Conservation (phyloP, 2,888 invertebrate genomes). For the Andrena flavipes region DNA sequence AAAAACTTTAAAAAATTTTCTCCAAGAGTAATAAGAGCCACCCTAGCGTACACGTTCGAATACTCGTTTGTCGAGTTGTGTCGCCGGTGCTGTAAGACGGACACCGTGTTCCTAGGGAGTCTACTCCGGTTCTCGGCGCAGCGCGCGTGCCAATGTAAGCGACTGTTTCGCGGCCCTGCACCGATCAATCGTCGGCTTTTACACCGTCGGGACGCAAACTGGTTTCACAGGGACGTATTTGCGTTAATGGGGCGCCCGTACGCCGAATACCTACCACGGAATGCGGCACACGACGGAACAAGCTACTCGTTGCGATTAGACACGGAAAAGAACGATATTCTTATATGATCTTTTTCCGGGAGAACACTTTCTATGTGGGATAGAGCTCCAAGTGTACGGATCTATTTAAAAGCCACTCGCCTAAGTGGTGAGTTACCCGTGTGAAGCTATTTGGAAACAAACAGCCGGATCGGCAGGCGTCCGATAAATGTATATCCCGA, state of each 20-base stretch:
- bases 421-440: not conserved
- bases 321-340: not conserved
- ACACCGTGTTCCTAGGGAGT: conserved; percentile 57
- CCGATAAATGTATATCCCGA: conserved; percentile 17
- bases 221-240: conserved; percentile 66
- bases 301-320: not conserved
- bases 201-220: conserved; percentile 64
- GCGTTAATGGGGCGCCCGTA: conserved; percentile 64
- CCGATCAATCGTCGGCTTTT: conserved; percentile 69
- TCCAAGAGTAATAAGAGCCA: too few relatives aligned
- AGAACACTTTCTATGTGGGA: not conserved
- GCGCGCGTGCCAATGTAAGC: conserved; percentile 69
- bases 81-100: conserved; percentile 37
- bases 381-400: not conserved
- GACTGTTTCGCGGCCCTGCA: conserved; percentile 64
- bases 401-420: not conserved
- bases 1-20: too few relatives aligned
- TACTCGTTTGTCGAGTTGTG: conserved; percentile 56
- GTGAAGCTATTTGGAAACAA: conserved; percentile 11
- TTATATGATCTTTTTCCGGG: not conserved
- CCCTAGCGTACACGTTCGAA: conserved; percentile 38
- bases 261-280: conserved; percentile 52
- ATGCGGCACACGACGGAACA: conserved; percentile 21
- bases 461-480: not conserved
- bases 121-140: conserved; percentile 51